Conservation (phyloP, 1,140 invertebrate genomes). For the Mylabris phalerata region DNA sequence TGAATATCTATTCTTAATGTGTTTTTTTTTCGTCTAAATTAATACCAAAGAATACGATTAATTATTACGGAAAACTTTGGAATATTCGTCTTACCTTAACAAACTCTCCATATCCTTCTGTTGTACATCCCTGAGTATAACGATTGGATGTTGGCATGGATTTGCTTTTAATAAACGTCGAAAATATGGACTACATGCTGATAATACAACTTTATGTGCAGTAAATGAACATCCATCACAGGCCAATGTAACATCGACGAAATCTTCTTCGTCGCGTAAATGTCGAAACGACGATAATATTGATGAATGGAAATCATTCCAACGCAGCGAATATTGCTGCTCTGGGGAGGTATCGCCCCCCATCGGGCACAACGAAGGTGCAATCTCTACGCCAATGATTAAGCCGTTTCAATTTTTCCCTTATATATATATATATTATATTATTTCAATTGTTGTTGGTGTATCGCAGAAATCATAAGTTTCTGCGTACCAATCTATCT, state of each 20-base stretch:
- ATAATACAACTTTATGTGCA: conserved; percentile 86
- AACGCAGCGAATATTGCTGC: conserved; percentile 86
- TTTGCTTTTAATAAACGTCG: conserved; percentile 82
- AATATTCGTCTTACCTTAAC: conserved; percentile 51
- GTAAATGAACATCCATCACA: conserved; percentile 83
- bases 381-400: conserved; percentile 42
- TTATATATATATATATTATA: background rate
- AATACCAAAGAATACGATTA: no score
- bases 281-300: conserved; percentile 82
- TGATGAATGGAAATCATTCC: conserved; percentile 89
- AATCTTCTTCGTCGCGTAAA: conserved; percentile 77
- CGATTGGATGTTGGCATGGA: conserved; percentile 89
- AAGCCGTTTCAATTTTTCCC: conserved; percentile 32
- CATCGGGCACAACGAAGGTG: conserved; percentile 44
- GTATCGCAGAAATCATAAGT: no score
- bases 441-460: no score
- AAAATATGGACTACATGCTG: conserved; percentile 89
- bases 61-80: no score
- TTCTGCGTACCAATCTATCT: background rate
- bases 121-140: conserved; percentile 82
- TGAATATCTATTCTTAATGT: background rate
- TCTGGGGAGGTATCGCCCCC: conserved; percentile 55
- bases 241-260: conserved; percentile 86
- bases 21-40: no score
- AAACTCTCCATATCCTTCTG: conserved; percentile 85